phyloP scores from a whole-genome alignment of 2,113 vertebrate species.

The Turdus rufiventris region DNA sequence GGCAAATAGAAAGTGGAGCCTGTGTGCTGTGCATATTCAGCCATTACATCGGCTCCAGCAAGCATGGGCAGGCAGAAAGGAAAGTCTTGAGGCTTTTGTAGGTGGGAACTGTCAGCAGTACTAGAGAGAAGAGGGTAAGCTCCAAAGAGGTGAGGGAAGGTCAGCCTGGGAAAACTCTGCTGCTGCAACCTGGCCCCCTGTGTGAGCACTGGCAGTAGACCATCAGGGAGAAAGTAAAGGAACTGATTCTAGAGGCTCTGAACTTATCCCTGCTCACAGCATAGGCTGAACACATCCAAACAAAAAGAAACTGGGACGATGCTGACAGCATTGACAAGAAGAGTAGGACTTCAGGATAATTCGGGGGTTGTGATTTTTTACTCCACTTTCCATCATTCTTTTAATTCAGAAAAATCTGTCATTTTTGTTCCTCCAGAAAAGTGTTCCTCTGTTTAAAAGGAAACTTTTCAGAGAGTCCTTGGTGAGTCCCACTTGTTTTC shows the following conservation, averaged over 20 bases:
- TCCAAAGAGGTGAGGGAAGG: neutral
- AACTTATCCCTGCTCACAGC: neutral
- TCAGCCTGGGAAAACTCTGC: neutral
- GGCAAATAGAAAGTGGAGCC: neutral
- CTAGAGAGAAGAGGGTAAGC: neutral
- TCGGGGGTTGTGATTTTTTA: neutral
- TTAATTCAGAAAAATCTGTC: neutral
- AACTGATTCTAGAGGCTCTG: neutral
- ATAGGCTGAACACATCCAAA: neutral
- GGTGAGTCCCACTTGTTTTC: neutral
- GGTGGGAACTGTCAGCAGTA: neutral
- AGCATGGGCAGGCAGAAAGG: neutral
- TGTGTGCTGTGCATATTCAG: accelerated
- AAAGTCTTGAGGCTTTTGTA: neutral
- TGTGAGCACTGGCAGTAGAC: accelerated
- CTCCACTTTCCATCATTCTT: neutral
- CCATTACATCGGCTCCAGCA: accelerated
- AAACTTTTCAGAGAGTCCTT: neutral
- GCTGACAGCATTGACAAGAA: accelerated
- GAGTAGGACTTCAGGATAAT: neutral
- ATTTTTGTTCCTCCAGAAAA: neutral
- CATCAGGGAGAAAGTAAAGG: neutral
- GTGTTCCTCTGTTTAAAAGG: neutral
- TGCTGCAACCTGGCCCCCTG: neutral
- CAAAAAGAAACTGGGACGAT: neutral